Base-by-base conservation (phyloP, 2,113 vertebrate genomes). In the Saccopteryx bilineata region DNA sequence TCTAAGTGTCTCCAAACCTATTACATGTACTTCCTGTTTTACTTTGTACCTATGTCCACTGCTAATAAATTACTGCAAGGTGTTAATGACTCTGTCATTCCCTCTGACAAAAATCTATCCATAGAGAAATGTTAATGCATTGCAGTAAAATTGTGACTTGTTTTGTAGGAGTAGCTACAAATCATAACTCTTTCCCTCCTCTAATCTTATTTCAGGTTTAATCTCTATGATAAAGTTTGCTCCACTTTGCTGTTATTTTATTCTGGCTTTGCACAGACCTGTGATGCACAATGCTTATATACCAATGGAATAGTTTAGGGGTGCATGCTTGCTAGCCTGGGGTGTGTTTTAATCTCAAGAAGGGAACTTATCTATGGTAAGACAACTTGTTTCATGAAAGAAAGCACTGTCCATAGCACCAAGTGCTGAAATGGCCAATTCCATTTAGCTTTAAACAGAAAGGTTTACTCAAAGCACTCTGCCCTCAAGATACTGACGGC, bases 351-450 rank as follows among this genome's bases (percentile, higher is more conserved):
- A 50, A 21, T 76, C 46, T 91, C 72, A 21, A 52, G 48, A 56
- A 95, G 28, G 39, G 90, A 87, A 79, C 28, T 75, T 31, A 9
- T 90, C 31, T 92, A 71, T 4, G 66, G 26, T 50, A 46, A 81
- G 24, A 2, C 21, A 83, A 50, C 33, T 68, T 63, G 23, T 93
- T 95, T 95, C 31, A 31, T 60, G 48, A 65, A 71, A 84, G 33
- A 94, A 11, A 61, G 50, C 56, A 52, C 94, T 96, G 65, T 90
- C 91, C 94, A 91, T 11, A 87, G 33, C 10, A 0, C 56, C 33
- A 28, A 87, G 96, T 94, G 93, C 93, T 96, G 87, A 97, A 95
- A 93, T 9, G 18, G 46, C 15, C 48, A 94, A 23, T 75, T 96
- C 39, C 80, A 68, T 89, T 87, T 50, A 89, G 26, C 19, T 80